Conservation (phyloP, 2,113 vertebrate genomes). For the Brienomyrus brachyistius region DNA sequence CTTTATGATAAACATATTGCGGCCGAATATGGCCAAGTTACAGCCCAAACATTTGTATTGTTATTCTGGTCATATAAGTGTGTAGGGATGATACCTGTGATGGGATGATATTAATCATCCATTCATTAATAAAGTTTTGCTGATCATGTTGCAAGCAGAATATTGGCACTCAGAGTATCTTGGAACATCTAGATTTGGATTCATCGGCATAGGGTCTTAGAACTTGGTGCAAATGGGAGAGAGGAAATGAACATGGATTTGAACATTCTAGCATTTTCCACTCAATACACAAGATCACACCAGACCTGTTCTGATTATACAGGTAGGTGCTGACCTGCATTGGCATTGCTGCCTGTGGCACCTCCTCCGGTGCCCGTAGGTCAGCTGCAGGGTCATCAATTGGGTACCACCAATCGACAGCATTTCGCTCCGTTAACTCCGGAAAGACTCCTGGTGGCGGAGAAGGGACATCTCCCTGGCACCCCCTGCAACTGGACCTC, state of each 20-base stretch:
- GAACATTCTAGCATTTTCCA: neutral
- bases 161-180: neutral
- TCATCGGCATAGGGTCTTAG: neutral
- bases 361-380: neutral
- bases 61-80: neutral
- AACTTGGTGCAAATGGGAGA: neutral
- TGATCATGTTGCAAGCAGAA: neutral
- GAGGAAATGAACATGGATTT: neutral
- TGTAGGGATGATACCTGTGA: neutral
- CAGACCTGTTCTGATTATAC: neutral
- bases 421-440: neutral
- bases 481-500: no score
- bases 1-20: neutral
- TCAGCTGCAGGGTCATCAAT: neutral
- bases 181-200: neutral
- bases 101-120: neutral
- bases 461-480: no score
- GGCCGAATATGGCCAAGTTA: neutral
- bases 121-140: neutral
- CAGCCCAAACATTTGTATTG: neutral
- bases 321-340: neutral
- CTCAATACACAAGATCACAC: neutral
- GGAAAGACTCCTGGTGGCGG: neutral
- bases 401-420: neutral
- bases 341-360: neutral